Conservation (phyloP, 2,797 vertebrate species). For the Glyptemys insculpta region DNA sequence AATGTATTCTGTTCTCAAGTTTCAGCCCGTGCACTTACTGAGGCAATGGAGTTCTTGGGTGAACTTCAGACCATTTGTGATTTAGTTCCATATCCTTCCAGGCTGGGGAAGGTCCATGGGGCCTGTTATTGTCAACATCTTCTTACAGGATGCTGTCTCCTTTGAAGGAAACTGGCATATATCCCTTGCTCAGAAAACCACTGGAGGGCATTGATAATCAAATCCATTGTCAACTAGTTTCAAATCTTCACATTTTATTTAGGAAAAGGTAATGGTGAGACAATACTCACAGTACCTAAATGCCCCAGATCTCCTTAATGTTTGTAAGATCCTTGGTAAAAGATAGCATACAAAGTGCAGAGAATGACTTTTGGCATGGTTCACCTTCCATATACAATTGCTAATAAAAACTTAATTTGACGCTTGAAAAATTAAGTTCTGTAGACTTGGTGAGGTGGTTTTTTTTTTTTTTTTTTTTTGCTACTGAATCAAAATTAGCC, state of each 20-base stretch:
- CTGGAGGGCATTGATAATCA: neutral
- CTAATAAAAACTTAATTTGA: neutral
- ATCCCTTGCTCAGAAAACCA: neutral
- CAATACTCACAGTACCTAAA: neutral
- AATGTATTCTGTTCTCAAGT: too few species aligned
- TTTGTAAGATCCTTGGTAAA: neutral
- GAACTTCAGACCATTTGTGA: conserved; percentile 17
- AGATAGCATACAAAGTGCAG: neutral
- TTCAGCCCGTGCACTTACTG: neutral
- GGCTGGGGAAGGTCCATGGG: conserved; percentile 1
- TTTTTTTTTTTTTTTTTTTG: neutral
- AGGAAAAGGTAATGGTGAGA: neutral
- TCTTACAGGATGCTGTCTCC: neutral
- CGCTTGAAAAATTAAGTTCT: neutral
- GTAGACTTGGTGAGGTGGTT: conserved; percentile 33
- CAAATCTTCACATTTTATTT: neutral
- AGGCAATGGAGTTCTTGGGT: conserved; percentile 6
- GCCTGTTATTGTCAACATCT: neutral
- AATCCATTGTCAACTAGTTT: neutral
- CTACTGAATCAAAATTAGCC: conserved; percentile 23
- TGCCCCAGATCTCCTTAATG: neutral
- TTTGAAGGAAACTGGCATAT: neutral
- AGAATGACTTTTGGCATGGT: accelerated
- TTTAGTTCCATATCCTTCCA: neutral
- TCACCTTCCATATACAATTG: neutral